Evolutionary conservation across 2,113 vertebrate genomes (phyloP).

Genomic region (Hyperoodon ampullatus): DNA sequence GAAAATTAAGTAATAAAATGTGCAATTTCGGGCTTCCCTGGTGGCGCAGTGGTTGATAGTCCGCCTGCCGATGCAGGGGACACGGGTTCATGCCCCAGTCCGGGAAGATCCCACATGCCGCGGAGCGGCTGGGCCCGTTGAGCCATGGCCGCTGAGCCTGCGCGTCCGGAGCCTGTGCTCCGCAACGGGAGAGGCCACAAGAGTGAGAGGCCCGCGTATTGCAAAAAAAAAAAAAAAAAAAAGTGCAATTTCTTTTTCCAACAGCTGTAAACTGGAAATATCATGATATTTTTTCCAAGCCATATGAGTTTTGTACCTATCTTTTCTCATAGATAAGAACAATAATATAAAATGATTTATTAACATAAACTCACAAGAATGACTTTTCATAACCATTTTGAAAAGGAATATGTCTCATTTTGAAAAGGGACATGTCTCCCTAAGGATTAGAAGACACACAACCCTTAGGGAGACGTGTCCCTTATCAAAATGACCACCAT

Average conservation of each 20-base stretch:
- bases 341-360: not conserved
- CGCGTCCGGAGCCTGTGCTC: too few species aligned
- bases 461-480: not conserved
- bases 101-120: too few species aligned
- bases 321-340: not conserved
- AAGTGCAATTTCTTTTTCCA: not conserved
- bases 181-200: too few species aligned
- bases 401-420: too few species aligned
- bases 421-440: too few species aligned
- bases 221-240: not conserved
- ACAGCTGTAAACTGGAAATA: not conserved
- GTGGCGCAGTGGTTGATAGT: too few species aligned
- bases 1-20: not conserved
- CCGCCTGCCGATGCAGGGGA: too few species aligned
- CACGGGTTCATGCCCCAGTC: too few species aligned
- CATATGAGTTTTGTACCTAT: not conserved
- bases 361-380: not conserved
- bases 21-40: not conserved
- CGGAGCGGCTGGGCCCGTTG: too few species aligned
- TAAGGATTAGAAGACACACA: too few species aligned
- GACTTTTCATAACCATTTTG: not conserved
- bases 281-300: not conserved
- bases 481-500: not conserved
- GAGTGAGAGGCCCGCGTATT: too few species aligned
- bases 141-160: too few species aligned